A percentile compares a stretch with the other conserved stretches of the same genome.
These are phyloP conservation scores for Adela reaumurella DNA, from an alignment of 2,888 invertebrate genomes.

Conservation along the genomic window DNA sequence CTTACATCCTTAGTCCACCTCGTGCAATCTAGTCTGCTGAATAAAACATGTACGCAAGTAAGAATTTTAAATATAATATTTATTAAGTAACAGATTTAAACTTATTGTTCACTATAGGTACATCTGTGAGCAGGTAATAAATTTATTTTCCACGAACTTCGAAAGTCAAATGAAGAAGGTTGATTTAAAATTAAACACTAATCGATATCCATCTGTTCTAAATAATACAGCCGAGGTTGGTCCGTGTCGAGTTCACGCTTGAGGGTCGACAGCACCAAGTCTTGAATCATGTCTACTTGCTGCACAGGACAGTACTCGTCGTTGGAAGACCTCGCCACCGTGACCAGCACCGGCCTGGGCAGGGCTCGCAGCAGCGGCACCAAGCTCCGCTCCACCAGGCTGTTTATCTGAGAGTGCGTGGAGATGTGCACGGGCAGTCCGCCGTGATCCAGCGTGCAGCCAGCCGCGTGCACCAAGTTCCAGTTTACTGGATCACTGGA, in stretches of 20 bases:
- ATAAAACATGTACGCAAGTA: too few relatives aligned
- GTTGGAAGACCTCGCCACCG: slow-evolving; percentile 78
- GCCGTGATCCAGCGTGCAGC: slow-evolving; percentile 83
- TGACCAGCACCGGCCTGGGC: slow-evolving; percentile 64
- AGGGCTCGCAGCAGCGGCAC: slow-evolving; percentile 54
- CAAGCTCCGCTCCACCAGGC: slow-evolving; percentile 57
- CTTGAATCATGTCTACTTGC: slow-evolving; percentile 78
- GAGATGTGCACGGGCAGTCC: slow-evolving; percentile 84
- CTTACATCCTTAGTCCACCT: too few relatives aligned
- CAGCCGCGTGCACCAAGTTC: slow-evolving; percentile 78
- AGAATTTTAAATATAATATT: too few relatives aligned
- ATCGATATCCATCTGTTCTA: slow-evolving; percentile 9
- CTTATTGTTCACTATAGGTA: too few relatives aligned
- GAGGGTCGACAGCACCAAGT: slow-evolving; percentile 59
- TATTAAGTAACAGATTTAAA: too few relatives aligned
- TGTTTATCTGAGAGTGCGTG: slow-evolving; percentile 61
- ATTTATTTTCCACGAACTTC: too few relatives aligned
- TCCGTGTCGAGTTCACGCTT: slow-evolving; percentile 46
- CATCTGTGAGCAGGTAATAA: too few relatives aligned
- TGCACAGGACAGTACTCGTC: slow-evolving; percentile 87
- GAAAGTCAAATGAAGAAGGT: too few relatives aligned
- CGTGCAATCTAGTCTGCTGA: too few relatives aligned
- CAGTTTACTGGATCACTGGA: slow-evolving; percentile 70
- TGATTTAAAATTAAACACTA: too few relatives aligned
- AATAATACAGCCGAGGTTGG: slow-evolving; percentile 46